Evolutionary conservation across 2,888 invertebrate genomes (phyloP), one percentile per base, ranked within the genome.

Genomic region (Mesorhabditis belari): DNA sequence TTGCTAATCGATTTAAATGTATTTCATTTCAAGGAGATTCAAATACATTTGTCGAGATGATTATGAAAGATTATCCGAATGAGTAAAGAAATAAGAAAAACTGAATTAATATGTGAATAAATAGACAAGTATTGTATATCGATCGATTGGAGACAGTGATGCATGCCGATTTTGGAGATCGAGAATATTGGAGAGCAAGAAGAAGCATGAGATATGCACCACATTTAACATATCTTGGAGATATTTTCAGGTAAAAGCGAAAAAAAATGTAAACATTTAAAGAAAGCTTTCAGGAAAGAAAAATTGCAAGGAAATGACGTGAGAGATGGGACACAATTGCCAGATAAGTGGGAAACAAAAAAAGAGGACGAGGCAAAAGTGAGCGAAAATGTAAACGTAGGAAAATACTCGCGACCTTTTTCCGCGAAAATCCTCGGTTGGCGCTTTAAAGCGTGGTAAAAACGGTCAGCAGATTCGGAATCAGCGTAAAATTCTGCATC

Each of bases 181-280:
- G 84, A 59, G 83, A 86, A 26, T 95, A 90, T 82, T 95, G 95
- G 95, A 64, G 81, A 79, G 84, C 82, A 9, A 73, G 85, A 64
- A 86, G 91, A 72, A 95, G 95, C 77, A 92, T 96, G 91, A 86
- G 90, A 58, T 96, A 94, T 81, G 88, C 88, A 62, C 83, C 84
- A 55, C 81, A 86, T 19, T 85, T 98, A 0, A 81, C 86, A 9
- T 70, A 85, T 54, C 85, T 88, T 35, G 93, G 91, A 0, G 85
- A 86, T 58, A 81, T 86, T 12, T 95, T 88, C 81, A 84, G 90
- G 53, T 76, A 77, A 53, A 75, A 80, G n/a, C 9, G 19, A 52
- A 12, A 21, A 17, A 52, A 21, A n/a, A 17, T 12, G 9, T 52
- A 52, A n/a, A 28, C 9, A 55, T 4, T 90, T n/a, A 85, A 55